These are phyloP conservation scores for Dascyllus trimaculatus DNA, from an alignment of 2,113 vertebrate species.

Conservation along the genomic window DNA sequence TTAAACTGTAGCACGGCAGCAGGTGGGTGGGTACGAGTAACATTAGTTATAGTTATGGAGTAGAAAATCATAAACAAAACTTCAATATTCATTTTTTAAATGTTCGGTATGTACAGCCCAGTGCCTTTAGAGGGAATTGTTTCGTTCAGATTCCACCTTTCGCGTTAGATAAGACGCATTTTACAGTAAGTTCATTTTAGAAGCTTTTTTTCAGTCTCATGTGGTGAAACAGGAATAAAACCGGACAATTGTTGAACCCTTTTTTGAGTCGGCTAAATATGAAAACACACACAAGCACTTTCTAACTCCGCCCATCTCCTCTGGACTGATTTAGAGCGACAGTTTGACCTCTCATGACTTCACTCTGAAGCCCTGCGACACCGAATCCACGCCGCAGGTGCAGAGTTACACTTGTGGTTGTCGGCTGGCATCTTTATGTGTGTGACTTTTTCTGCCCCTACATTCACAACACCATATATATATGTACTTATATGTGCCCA, in stretches of 20 bases:
- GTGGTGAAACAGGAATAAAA: slow-evolving; percentile 29
- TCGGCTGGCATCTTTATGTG: not conserved
- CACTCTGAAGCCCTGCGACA: not conserved
- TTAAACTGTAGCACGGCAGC: slow-evolving; percentile 85
- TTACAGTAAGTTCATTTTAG: slow-evolving; percentile 52
- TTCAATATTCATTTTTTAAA: slow-evolving; percentile 73
- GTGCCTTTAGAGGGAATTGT: slow-evolving; percentile 85
- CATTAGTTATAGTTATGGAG: slow-evolving; percentile 90
- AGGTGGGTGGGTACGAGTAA: slow-evolving; percentile 85
- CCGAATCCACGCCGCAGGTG: slow-evolving; percentile 2
- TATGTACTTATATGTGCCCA: no score
- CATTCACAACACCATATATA: not conserved
- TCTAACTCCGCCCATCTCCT: not conserved
- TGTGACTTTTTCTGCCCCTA: not conserved
- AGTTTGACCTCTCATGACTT: slow-evolving; percentile 20
- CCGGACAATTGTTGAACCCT: slow-evolving; percentile 15
- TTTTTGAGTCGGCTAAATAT: slow-evolving; percentile 7
- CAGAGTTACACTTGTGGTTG: slow-evolving; percentile 19
- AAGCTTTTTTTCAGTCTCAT: slow-evolving; percentile 14
- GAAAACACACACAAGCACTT: slow-evolving; percentile 36
- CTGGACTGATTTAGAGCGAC: slow-evolving; percentile 15
- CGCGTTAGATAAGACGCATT: slow-evolving; percentile 73
- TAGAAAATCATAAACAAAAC: slow-evolving; percentile 88
- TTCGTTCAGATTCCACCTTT: slow-evolving; percentile 86
- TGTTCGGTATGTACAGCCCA: slow-evolving; percentile 93